Conservation (phyloP, 2,797 vertebrate species). For the Urophycis tenuis region DNA sequence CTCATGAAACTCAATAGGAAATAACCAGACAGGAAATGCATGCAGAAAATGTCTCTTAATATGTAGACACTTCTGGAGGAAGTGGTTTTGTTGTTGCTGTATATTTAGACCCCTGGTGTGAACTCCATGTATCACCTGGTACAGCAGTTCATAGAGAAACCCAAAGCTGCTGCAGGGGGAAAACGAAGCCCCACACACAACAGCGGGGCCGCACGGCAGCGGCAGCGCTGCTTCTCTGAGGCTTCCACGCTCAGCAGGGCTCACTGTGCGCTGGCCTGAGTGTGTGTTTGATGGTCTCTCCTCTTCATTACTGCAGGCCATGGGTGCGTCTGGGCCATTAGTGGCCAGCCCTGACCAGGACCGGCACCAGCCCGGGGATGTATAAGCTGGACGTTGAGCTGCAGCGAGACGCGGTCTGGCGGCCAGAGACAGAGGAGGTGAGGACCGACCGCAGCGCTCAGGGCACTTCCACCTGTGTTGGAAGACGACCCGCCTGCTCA, state of each 20-base stretch:
- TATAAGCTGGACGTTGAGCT: slow-evolving; percentile 84
- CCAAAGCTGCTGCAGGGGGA: too few species aligned
- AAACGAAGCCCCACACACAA: too few species aligned
- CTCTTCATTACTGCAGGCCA: slow-evolving; percentile 56
- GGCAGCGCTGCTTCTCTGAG: not conserved
- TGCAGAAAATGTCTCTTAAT: too few species aligned
- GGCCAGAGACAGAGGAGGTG: slow-evolving; percentile 84
- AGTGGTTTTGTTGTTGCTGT: too few species aligned
- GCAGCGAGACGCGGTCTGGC: slow-evolving; percentile 81
- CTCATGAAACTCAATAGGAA: too few species aligned
- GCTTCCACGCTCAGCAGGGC: not conserved
- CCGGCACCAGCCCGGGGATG: slow-evolving; percentile 64
- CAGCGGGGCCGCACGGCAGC: too few species aligned
- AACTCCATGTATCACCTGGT: too few species aligned
- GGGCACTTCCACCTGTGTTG: not conserved
- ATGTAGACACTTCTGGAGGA: too few species aligned
- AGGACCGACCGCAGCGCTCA: not conserved
- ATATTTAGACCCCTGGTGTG: too few species aligned
- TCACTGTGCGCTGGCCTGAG: not conserved
- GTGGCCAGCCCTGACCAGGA: slow-evolving; percentile 60
- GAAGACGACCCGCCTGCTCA: not conserved
- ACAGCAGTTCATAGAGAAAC: too few species aligned
- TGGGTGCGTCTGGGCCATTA: slow-evolving; percentile 44
- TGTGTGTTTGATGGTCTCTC: slow-evolving; percentile 1
- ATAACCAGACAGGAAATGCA: too few species aligned